Evolutionary conservation across 2,888 invertebrate species (phyloP).

Genomic region (Yponomeuta malinellus): DNA sequence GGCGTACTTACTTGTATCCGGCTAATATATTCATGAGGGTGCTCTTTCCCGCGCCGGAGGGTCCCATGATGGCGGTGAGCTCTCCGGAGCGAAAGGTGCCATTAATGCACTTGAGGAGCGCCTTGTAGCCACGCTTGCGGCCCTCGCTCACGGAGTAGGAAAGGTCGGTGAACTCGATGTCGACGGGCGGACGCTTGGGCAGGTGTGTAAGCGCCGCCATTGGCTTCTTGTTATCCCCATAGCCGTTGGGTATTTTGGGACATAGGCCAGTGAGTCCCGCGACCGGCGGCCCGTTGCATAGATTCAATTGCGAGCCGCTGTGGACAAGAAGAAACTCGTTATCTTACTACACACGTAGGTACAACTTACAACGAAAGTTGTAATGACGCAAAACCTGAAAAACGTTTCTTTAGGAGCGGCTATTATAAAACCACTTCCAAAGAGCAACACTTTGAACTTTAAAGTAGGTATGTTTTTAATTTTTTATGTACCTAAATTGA

Average conservation of each 20-base stretch:
- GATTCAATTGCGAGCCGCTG: constrained; percentile 83
- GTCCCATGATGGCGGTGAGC: constrained; percentile 96
- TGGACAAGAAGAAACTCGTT: constrained; percentile 34
- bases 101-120: constrained; percentile 90
- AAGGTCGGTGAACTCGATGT: constrained; percentile 91
- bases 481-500: not conserved
- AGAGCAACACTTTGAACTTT: not conserved
- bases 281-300: constrained; percentile 80
- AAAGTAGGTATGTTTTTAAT: too few relatives aligned
- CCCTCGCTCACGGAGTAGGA: constrained; percentile 93
- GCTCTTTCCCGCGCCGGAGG: constrained; percentile 87
- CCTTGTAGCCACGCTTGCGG: constrained; percentile 86
- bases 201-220: constrained; percentile 86
- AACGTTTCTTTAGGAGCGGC: not conserved
- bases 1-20: constrained; percentile 84
- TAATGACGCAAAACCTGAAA: not conserved
- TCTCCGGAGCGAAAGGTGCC: constrained; percentile 94
- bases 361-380: not conserved
- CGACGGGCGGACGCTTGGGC: constrained; percentile 90
- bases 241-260: constrained; percentile 84
- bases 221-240: constrained; percentile 82
- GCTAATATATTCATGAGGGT: constrained; percentile 92
- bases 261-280: constrained; percentile 71
- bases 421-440: not conserved
- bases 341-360: not conserved